These are phyloP conservation scores for Myiagra hebetior DNA, from an alignment of 2,113 vertebrate genomes.

Conservation along the genomic window DNA sequence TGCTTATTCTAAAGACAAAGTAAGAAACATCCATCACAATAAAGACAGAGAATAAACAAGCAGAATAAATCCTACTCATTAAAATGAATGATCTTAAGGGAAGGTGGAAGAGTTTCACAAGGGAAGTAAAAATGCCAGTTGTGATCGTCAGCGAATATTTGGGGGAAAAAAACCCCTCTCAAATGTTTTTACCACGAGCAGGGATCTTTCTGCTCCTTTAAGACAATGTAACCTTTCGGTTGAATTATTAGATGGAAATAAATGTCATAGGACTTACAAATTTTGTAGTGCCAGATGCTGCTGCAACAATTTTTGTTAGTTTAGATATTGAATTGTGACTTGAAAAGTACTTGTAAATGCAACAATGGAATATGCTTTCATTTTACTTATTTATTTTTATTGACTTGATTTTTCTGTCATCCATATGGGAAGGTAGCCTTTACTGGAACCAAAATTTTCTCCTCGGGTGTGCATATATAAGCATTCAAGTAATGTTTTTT, in stretches of 20 bases:
- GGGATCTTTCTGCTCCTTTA: neutral
- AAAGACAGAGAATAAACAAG: neutral
- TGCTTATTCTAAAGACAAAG: neutral
- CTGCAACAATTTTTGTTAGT: neutral
- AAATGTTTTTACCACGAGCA: neutral
- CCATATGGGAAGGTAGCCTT: neutral
- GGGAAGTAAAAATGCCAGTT: neutral
- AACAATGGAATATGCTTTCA: neutral
- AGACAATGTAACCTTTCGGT: neutral
- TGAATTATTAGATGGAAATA: neutral
- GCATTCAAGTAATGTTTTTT: neutral
- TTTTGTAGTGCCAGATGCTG: neutral
- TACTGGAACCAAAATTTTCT: neutral
- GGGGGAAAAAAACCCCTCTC: accelerated
- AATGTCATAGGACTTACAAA: neutral
- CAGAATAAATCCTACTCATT: neutral
- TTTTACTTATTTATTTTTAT: neutral
- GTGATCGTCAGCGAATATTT: neutral
- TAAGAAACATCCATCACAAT: neutral
- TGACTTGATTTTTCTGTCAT: neutral
- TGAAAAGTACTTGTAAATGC: neutral
- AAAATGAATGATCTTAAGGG: neutral
- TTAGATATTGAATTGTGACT: neutral
- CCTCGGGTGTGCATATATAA: neutral
- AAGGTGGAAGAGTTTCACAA: neutral